A percentile compares a stretch with the other conserved stretches of the same genome.
Conservation (phyloP, 2,113 vertebrate genomes). For the Pelecanoides urinatrix region DNA sequence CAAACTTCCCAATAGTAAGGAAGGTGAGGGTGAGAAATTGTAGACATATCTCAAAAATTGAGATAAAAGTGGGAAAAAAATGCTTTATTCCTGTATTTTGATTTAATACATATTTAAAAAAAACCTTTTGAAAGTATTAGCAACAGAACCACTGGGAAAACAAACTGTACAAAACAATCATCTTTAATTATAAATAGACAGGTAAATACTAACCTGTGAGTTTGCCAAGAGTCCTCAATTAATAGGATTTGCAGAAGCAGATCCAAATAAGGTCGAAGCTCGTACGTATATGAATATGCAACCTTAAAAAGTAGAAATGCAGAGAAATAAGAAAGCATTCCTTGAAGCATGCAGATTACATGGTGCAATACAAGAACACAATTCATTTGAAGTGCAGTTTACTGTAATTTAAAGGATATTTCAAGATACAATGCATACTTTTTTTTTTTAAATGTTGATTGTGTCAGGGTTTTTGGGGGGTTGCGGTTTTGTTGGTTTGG, state of each 20-base stretch:
- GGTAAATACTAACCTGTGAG: slow-evolving; percentile 86
- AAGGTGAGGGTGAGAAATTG: not conserved
- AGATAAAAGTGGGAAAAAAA: not conserved
- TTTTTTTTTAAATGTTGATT: not conserved
- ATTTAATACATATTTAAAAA: not conserved
- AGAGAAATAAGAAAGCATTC: not conserved
- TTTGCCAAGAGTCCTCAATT: slow-evolving; percentile 99
- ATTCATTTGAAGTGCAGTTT: not conserved
- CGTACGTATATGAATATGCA: slow-evolving; percentile 97
- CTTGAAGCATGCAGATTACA: not conserved
- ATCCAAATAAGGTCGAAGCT: slow-evolving; percentile 98
- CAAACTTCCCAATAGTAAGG: not conserved
- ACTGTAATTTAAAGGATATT: not conserved
- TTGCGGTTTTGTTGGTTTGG: not conserved
- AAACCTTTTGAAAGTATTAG: not conserved
- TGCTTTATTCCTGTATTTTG: not conserved
- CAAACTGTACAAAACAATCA: not conserved
- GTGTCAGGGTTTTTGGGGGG: fast-evolving
- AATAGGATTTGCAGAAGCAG: slow-evolving; percentile 96
- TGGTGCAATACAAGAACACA: not conserved
- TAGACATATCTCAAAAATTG: not conserved
- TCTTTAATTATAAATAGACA: not conserved
- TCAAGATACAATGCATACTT: not conserved
- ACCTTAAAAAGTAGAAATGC: slow-evolving; percentile 76
- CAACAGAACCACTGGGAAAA: not conserved